Evolutionary conservation across 2,113 vertebrate species (phyloP), one percentile per base, ranked within the genome.

Genomic region (Perccottus glenii): DNA sequence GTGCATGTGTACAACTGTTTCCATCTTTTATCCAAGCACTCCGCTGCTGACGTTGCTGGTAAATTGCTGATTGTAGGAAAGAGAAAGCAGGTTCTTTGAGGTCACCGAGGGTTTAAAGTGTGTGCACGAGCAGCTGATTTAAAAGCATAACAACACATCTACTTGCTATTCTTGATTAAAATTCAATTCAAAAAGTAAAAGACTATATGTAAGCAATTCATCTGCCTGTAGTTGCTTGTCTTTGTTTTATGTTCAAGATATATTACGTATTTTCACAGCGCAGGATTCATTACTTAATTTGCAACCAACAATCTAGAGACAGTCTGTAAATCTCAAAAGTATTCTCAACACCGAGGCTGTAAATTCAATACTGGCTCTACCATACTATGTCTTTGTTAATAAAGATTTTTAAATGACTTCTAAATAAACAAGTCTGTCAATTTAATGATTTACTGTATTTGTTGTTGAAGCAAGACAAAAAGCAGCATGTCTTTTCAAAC

Each of bases 31-130:
- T 62, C 7, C 38, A 19, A 42, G 35, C 38, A 12, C 15, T 19
- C 19, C 27, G 12, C 32, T 35, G 36, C 56, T 55, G 49, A 38
- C 19, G 72, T 9, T 11, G 8, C 45, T 65, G 62, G 48, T 60
- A 61, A 73, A 61, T 15, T 36, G 69, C 57, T 42, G 46, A 11
- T 49, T 9, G 1, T 70, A 33, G 60, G 38, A 57, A 19, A 33
- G 8, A 51, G n/a, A 42, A 19, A 47, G 45, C 44, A 5, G 42
- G 52, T 64, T 50, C 16, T 67, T 52, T 73, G 59, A 69, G 49
- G 67, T 80, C 58, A 50, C 16, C 35, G 60, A 56, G 11, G 36
- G 48, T 67, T 40, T 78, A 55, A 38, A 81, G 61, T 55, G 32
- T 55, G 32, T 8, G 12, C 11, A 38, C 35, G 36, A 55, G 33